phyloP scores from a whole-genome alignment of 2,888 invertebrate genomes.

The Onchidella celtica region DNA sequence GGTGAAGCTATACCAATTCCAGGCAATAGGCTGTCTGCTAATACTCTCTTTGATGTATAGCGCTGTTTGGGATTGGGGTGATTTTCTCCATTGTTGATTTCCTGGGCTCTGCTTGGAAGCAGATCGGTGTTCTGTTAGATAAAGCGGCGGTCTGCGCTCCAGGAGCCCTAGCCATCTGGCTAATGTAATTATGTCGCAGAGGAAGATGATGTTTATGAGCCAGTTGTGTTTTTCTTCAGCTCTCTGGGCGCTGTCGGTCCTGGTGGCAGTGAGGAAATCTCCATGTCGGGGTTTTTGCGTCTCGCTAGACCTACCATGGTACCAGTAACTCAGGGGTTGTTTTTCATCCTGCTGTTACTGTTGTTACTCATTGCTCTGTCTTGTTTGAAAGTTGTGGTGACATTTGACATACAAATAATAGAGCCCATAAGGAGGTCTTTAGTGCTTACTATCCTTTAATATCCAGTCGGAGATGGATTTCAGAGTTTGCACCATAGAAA shows the following conservation, averaged over 20 bases:
- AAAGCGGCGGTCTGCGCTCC: conserved; percentile 11
- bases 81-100: conserved; percentile 27
- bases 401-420: too few relatives aligned
- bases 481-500: too few relatives aligned
- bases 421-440: too few relatives aligned
- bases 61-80: conserved; percentile 1
- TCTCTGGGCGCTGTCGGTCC: neutral
- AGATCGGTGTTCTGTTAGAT: conserved; percentile 32
- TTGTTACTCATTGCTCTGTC: too few relatives aligned
- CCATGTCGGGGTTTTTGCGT: neutral
- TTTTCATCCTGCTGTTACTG: too few relatives aligned
- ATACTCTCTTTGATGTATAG: conserved; percentile 27
- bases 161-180: conserved; percentile 17
- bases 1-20: conserved; percentile 13
- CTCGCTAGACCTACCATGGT: too few relatives aligned
- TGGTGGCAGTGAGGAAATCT: neutral
- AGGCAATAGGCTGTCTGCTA: conserved; percentile 30
- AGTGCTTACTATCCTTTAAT: too few relatives aligned
- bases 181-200: conserved; percentile 24
- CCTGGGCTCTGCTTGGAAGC: neutral
- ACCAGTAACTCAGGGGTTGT: too few relatives aligned
- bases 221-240: neutral
- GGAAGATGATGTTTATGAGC: conserved; percentile 16
- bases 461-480: too few relatives aligned
- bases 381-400: too few relatives aligned